Evolutionary conservation across 2,888 invertebrate species (phyloP), one percentile per base, ranked within the genome.

Genomic region (Standfussiana lucernea): DNA sequence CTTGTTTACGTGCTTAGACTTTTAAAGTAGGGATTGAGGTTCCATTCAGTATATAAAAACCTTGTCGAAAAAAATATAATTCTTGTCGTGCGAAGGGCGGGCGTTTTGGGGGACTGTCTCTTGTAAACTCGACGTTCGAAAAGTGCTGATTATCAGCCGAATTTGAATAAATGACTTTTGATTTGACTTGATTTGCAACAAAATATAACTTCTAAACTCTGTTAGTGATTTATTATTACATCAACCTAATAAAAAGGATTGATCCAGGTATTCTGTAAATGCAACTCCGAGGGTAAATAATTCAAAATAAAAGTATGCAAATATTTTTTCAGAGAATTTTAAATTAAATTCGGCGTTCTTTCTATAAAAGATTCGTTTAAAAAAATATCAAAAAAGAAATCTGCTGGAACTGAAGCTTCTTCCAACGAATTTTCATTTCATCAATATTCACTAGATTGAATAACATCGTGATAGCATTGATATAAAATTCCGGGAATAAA

Each of bases 1-100:
- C n/a, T 28, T 37, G 64, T 61, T 47, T 70, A 75, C 81, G 84
- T 84, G 85, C 3, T 47, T 32, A 21, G 84, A n/a, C 10, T 84
- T 47, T 45, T 3, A 21, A 62, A 37, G 24, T 5, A 42, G 32
- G 28, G 28, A 37, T 62, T 35, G 24, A 45, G 40, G 50, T 50
- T 59, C 45, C 35, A 72, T 67, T 75, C 61, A 7, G 7, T n/a
- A 37, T n/a, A 15, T 37, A 62, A 37, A 8, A 37, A 8, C 64
- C 64, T 40, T 40, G n/a, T 28, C 1, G 24, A n/a, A 64, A 40
- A 61, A 24, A 37, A 62, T n/a, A 37, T n/a, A 40, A 13, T 3
- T 3, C 1, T 37, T 1, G 18, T 8, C 18, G 18, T 59, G 59
- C n/a, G n/a, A n/a, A n/a, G n/a, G n/a, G n/a, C n/a, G n/a, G n/a